A percentile compares a stretch with the other conserved stretches of the same genome.
phyloP scores from a whole-genome alignment of 2,888 invertebrate genomes.

The Coleophora deauratella region DNA sequence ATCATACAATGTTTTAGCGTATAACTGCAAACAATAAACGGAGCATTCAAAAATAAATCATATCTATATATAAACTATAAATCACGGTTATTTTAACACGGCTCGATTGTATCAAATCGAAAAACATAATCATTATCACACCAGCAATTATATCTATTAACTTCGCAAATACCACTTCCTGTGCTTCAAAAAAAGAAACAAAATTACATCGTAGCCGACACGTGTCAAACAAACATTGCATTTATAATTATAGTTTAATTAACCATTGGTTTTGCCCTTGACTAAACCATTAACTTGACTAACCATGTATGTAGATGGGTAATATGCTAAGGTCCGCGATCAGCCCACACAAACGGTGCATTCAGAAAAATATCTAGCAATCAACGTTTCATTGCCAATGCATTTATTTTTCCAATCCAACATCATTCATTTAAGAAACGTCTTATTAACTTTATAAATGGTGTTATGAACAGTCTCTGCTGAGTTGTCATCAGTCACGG shows the following conservation, averaged over 20 bases:
- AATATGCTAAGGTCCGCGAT: conserved; percentile 8
- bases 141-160: too few species aligned
- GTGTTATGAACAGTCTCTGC: neutral
- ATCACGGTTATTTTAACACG: too few species aligned
- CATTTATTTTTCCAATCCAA: neutral
- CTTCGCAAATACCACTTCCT: neutral
- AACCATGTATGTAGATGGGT: neutral
- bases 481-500: neutral
- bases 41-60: too few species aligned
- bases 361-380: conserved; percentile 4
- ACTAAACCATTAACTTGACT: conserved; percentile 3
- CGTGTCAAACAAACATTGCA: conserved; percentile 20
- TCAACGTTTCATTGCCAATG: conserved; percentile 8
- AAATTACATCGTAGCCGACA: conserved; percentile 2
- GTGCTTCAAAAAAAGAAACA: neutral
- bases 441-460: conserved; percentile 3
- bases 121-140: too few species aligned
- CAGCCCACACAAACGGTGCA: conserved; percentile 7
- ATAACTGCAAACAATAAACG: too few species aligned
- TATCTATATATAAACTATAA: too few species aligned
- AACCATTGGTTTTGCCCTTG: conserved; percentile 10
- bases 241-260: conserved; percentile 5
- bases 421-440: neutral
- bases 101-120: too few species aligned
- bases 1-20: too few species aligned